These are phyloP conservation scores for Serripes groenlandicus DNA, from an alignment of 2,888 invertebrate genomes.

Conservation along the genomic window DNA sequence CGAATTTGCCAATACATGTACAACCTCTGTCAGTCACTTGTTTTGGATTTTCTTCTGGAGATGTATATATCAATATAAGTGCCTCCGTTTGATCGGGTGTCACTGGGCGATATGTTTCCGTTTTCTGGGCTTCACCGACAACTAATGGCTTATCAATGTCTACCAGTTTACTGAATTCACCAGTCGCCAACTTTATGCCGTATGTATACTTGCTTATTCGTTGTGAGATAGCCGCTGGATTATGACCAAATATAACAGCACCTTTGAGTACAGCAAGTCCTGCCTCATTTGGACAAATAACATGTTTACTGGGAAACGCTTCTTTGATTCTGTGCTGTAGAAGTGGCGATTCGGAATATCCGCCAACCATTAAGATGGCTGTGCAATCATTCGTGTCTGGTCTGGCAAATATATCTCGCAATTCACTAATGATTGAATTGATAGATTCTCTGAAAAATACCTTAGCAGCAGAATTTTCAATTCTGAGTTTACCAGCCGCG, in stretches of 20 bases:
- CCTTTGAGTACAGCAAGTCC: conserved; percentile 13
- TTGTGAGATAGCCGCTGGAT: conserved; percentile 2
- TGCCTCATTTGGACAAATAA: conserved; percentile 9
- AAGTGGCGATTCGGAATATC: conserved; percentile 5
- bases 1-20: neutral
- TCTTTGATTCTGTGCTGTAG: neutral
- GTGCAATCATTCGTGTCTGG: neutral
- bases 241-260: conserved; percentile 3
- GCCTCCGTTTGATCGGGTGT: neutral
- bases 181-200: neutral
- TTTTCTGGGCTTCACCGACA: neutral
- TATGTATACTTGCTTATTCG: conserved; percentile 9
- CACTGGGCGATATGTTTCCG: neutral
- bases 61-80: neutral
- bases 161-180: neutral
- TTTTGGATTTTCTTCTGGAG: neutral
- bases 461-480: neutral
- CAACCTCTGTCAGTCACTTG: neutral
- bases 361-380: conserved; percentile 8
- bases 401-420: neutral
- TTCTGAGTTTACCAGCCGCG: conserved; percentile 2
- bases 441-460: conserved; percentile 6
- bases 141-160: neutral
- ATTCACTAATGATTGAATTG: neutral
- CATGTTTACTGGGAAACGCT: neutral